Conservation (phyloP, 2,888 invertebrate species). For the Agrochola lychnidis region DNA sequence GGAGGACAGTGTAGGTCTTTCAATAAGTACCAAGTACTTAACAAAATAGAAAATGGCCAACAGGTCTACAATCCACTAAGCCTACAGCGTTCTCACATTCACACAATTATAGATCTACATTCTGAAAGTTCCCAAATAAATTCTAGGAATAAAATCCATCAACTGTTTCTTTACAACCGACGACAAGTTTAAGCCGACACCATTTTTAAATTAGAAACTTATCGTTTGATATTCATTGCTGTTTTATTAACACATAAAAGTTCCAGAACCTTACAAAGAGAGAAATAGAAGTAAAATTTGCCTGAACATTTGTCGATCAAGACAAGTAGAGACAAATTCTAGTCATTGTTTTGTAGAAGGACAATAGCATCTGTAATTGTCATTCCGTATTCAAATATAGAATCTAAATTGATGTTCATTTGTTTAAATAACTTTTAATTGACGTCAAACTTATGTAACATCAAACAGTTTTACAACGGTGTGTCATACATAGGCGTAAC, state of each 20-base stretch:
- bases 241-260: neutral
- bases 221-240: neutral
- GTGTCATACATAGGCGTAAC: conserved; percentile 35
- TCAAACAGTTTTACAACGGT: conserved; percentile 1
- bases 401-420: conserved; percentile 29
- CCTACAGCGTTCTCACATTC: too few relatives aligned
- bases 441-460: conserved; percentile 32
- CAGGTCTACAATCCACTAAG: too few relatives aligned
- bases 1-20: too few relatives aligned
- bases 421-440: conserved; percentile 29
- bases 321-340: neutral
- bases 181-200: neutral
- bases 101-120: neutral
- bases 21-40: too few relatives aligned
- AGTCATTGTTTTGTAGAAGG: neutral
- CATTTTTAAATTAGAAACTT: neutral
- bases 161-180: neutral
- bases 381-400: conserved; percentile 8
- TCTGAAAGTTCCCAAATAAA: neutral
- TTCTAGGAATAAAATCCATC: neutral
- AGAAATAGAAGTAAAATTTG: neutral
- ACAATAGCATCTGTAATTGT: conserved; percentile 18
- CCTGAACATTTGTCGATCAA: neutral
- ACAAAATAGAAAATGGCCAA: too few relatives aligned
- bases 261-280: neutral